Conservation (phyloP, 2,888 invertebrate genomes). For the Clistopyga incitator region DNA sequence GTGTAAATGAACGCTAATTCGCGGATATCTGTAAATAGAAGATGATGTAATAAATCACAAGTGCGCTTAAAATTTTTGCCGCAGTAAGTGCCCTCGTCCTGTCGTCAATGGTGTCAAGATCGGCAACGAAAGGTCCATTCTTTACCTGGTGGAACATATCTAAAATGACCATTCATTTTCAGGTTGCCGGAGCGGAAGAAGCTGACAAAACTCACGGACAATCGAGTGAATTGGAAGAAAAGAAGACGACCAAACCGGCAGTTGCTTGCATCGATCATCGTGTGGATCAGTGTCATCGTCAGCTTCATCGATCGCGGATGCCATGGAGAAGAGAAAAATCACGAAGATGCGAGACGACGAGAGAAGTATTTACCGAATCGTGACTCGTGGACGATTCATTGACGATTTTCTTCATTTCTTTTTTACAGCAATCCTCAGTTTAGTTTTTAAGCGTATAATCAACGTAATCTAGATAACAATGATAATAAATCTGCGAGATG, state of each 20-base stretch:
- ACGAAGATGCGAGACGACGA: constrained; percentile 38
- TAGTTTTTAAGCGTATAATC: constrained; percentile 58
- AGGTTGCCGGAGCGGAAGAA: constrained; percentile 55
- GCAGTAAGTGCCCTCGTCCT: constrained; percentile 47
- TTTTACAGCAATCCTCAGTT: constrained; percentile 39
- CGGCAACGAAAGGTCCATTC: constrained; percentile 3
- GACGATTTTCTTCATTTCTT: constrained; percentile 29
- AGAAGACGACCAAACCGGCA: background rate
- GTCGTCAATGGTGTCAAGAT: constrained; percentile 14
- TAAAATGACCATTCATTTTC: constrained; percentile 68
- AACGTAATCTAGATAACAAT: constrained; percentile 34
- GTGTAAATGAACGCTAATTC: background rate
- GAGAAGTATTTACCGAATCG: constrained; percentile 61
- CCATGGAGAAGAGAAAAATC: background rate
- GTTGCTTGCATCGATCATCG: background rate
- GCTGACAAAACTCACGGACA: background rate
- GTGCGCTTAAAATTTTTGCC: constrained; percentile 16
- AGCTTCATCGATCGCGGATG: background rate
- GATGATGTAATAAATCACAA: constrained; percentile 41
- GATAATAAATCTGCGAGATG: constrained; percentile 62
- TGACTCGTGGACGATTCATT: constrained; percentile 28
- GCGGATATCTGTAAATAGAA: constrained; percentile 31
- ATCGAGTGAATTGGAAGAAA: background rate
- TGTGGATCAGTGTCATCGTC: constrained; percentile 1
- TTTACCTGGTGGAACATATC: constrained; percentile 61